Percentiles rank a stretch among this genome's conserved stretches.
Conservation (phyloP, 2,888 invertebrate species). For the Leucoma salicis region DNA sequence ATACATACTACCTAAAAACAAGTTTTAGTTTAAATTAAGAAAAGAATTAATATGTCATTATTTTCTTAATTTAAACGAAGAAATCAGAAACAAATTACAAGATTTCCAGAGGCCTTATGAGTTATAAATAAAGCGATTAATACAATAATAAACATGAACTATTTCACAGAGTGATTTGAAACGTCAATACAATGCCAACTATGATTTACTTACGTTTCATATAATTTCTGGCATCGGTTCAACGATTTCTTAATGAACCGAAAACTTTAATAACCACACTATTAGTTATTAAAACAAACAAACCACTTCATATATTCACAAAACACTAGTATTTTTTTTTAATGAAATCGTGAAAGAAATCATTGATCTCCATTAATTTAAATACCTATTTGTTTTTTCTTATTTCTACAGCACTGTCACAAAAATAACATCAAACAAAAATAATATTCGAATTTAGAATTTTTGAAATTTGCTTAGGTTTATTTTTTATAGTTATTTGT, state of each 20-base stretch:
- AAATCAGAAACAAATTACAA: slow-evolving; percentile 16
- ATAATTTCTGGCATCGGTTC: slow-evolving; percentile 30
- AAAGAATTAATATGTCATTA: neutral
- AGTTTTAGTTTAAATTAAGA: too few relatives aligned
- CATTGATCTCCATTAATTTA: too few relatives aligned
- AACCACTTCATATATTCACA: slow-evolving; percentile 10
- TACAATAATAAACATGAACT: slow-evolving; percentile 5
- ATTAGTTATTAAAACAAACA: slow-evolving; percentile 16
- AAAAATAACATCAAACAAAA: neutral
- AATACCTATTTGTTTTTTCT: too few relatives aligned
- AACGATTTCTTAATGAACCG: slow-evolving; percentile 38
- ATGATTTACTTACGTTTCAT: slow-evolving; percentile 32
- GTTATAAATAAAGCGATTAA: slow-evolving; percentile 15
- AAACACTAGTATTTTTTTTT: too few relatives aligned
- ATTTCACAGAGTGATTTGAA: slow-evolving; percentile 16
- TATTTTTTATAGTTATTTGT: neutral
- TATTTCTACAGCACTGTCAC: too few relatives aligned
- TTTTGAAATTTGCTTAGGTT: neutral
- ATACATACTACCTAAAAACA: too few relatives aligned
- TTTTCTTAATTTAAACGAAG: neutral
- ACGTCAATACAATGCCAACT: slow-evolving; percentile 19
- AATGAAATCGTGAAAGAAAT: neutral
- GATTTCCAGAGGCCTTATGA: slow-evolving; percentile 3
- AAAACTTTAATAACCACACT: slow-evolving; percentile 22
- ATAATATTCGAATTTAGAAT: neutral